Percentiles rank a stretch among this genome's conserved stretches.
Evolutionary conservation across 1,140 invertebrate species (phyloP).

Genomic region (Olivierus martensii): DNA sequence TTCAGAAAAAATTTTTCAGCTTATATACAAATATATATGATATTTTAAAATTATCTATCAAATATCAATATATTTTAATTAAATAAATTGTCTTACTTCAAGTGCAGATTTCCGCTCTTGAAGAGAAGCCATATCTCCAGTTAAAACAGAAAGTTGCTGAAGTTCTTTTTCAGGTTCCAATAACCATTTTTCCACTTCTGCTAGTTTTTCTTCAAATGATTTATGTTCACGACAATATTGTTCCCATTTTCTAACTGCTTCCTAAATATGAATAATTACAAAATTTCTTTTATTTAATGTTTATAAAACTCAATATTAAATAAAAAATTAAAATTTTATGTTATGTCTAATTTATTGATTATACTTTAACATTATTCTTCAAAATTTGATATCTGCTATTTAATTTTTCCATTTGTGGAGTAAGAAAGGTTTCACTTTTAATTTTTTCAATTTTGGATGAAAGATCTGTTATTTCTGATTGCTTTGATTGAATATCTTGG

Average conservation of each 20-base stretch:
- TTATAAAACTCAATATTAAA: too few relatives aligned
- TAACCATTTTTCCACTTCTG: constrained; percentile 58
- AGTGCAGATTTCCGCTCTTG: constrained; percentile 74
- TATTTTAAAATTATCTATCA: too few relatives aligned
- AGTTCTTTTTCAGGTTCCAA: constrained; percentile 52
- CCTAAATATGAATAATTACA: constrained; percentile 21
- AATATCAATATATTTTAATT: too few relatives aligned
- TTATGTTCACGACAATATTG: constrained; percentile 72
- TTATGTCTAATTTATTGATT: neutral
- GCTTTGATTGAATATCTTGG: constrained; percentile 54
- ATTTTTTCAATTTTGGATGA: constrained; percentile 50
- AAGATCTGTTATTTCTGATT: constrained; percentile 51
- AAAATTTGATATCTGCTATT: constrained; percentile 69
- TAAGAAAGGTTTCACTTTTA: constrained; percentile 59
- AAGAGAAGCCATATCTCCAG: constrained; percentile 67
- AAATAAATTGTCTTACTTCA: constrained; percentile 28
- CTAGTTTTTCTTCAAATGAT: constrained; percentile 61
- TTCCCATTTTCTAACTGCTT: constrained; percentile 46
- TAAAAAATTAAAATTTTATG: too few relatives aligned
- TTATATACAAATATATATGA: too few relatives aligned
- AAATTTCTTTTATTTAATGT: too few relatives aligned
- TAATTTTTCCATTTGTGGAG: constrained; percentile 58
- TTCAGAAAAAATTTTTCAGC: too few relatives aligned
- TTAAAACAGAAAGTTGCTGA: constrained; percentile 62
- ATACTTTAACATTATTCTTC: constrained; percentile 58